Percentiles rank a stretch among this genome's conserved stretches.
Conservation (phyloP, 2,797 vertebrate species). For the Xyrichtys novacula region DNA sequence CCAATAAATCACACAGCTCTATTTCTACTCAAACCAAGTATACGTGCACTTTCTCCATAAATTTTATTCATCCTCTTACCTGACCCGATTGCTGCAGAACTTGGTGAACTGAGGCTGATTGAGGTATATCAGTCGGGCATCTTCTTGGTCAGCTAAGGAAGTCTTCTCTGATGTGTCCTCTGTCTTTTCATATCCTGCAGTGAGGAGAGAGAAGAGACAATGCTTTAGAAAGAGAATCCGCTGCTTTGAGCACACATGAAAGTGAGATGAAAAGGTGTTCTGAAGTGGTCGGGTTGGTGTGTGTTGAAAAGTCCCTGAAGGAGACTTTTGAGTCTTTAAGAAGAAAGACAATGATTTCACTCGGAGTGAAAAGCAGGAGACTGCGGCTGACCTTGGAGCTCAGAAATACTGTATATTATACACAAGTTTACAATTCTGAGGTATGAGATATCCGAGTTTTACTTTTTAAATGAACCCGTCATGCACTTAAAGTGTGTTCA, state of each 20-base stretch:
- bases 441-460: not conserved
- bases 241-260: constrained; percentile 41
- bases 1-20: too few species aligned
- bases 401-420: not conserved
- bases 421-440: not conserved
- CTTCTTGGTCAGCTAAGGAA: constrained; percentile 95
- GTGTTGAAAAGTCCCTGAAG: constrained; percentile 7
- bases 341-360: constrained; percentile 9
- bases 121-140: constrained; percentile 94
- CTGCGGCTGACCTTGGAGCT: constrained; percentile 7
- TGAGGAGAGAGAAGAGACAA: constrained; percentile 44
- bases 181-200: constrained; percentile 96
- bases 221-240: constrained; percentile 14
- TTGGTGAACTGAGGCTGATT: constrained; percentile 96
- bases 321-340: constrained; percentile 26
- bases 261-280: constrained; percentile 41
- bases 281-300: constrained; percentile 30
- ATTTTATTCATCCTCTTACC: constrained; percentile 77
- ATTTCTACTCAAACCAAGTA: too few species aligned
- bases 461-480: not conserved
- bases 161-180: constrained; percentile 95
- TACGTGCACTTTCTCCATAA: too few species aligned
- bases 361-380: constrained; percentile 1
- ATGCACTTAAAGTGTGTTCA: not conserved
- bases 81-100: constrained; percentile 98